Evolutionary conservation across 2,797 vertebrate genomes (phyloP).

Genomic region (Nannoperca obscura): DNA sequence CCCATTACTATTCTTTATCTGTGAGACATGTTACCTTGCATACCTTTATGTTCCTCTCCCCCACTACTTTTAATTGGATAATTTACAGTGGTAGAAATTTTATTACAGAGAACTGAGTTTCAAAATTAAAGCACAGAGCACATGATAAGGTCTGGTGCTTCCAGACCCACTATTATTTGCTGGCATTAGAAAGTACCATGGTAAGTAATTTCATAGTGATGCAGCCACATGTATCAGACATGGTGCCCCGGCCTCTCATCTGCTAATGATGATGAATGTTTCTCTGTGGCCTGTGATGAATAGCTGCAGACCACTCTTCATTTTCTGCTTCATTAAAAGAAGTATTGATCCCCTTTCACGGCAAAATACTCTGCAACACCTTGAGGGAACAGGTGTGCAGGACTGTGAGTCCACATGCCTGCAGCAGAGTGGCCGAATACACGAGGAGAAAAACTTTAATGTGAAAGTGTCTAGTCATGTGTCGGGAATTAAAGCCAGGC

Average conservation of each 20-base stretch:
- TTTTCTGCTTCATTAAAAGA: slow-evolving; percentile 80
- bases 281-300: slow-evolving; percentile 64
- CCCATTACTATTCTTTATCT: neutral
- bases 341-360: slow-evolving; percentile 66
- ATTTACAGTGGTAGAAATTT: slow-evolving; percentile 28
- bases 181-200: slow-evolving; percentile 28
- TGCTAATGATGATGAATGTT: slow-evolving; percentile 73
- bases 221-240: slow-evolving; percentile 63
- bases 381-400: slow-evolving; percentile 43
- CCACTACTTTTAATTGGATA: neutral
- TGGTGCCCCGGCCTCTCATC: slow-evolving; percentile 37
- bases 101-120: slow-evolving; percentile 10
- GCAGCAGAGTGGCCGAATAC: neutral
- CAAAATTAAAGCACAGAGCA: slow-evolving; percentile 37
- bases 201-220: slow-evolving; percentile 57
- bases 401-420: slow-evolving; percentile 8
- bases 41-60: neutral
- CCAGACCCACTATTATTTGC: slow-evolving; percentile 43
- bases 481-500: neutral
- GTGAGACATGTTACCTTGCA: slow-evolving; percentile 2
- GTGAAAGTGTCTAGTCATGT: neutral
- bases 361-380: slow-evolving; percentile 55
- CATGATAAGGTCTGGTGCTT: slow-evolving; percentile 40
- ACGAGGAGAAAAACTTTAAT: slow-evolving; percentile 19
- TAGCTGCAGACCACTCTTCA: slow-evolving; percentile 67